phyloP scores from a whole-genome alignment of 1,140 invertebrate genomes.

The Bombus sibiricus region DNA sequence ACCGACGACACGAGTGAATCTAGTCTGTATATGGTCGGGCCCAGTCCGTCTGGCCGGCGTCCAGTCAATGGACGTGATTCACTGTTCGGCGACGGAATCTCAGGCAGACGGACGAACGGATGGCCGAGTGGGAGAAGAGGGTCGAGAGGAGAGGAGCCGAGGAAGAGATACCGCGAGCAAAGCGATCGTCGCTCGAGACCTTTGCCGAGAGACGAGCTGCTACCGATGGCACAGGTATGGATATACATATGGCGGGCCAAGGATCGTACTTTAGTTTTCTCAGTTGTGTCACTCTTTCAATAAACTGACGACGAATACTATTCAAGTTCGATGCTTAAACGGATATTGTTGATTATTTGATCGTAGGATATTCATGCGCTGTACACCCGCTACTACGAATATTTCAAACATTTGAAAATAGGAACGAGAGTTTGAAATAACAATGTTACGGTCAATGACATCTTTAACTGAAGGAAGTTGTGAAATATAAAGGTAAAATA shows the following conservation, averaged over 20 bases:
- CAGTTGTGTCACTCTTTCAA: no score
- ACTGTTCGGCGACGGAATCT: constrained; percentile 62
- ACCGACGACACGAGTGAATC: constrained; percentile 73
- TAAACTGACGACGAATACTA: no score
- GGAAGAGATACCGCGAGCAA: background rate
- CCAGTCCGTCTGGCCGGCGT: constrained; percentile 67
- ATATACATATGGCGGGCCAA: background rate
- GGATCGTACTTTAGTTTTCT: background rate
- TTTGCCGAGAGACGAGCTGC: constrained; percentile 2
- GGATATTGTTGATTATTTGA: no score
- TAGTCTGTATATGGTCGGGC: constrained; percentile 78
- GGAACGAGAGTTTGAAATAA: no score
- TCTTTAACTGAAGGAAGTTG: no score
- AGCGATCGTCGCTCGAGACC: background rate
- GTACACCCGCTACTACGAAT: no score
- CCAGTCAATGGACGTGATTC: constrained; percentile 78
- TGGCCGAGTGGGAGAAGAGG: constrained; percentile 40
- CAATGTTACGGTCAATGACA: no score
- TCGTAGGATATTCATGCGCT: no score
- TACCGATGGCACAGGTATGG: background rate
- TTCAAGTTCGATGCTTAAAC: no score
- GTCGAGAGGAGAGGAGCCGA: constrained; percentile 30
- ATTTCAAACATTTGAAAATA: no score
- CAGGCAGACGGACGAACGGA: constrained; percentile 39
- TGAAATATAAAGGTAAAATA: no score